Percentiles rank a stretch among this genome's conserved stretches.
phyloP scores from a whole-genome alignment of 2,797 vertebrate species.

The Lerista edwardsae region DNA sequence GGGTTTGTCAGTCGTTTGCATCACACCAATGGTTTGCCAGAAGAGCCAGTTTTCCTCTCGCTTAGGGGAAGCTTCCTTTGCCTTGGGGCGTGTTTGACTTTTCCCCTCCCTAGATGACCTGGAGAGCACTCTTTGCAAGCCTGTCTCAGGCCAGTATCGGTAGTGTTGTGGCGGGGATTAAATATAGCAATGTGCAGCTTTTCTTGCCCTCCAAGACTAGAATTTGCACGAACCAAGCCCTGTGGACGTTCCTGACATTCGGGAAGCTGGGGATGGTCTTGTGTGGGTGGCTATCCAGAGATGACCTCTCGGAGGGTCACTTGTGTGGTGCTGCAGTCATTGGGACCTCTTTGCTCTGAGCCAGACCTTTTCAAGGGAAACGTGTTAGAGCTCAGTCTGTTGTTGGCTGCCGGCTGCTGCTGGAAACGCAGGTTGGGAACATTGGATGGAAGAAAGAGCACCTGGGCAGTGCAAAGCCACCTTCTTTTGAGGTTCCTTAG shows the following conservation, averaged over 20 bases:
- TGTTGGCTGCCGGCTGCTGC: neutral
- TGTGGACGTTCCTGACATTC: neutral
- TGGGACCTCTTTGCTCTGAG: fast-evolving
- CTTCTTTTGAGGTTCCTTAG: neutral
- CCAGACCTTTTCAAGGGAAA: neutral
- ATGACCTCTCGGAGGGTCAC: neutral
- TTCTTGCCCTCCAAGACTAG: neutral
- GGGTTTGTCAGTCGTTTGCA: neutral
- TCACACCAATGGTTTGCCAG: neutral
- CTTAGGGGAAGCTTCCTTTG: neutral
- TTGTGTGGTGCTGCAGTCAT: neutral
- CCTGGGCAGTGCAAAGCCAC: neutral
- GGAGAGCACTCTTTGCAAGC: neutral
- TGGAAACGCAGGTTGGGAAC: neutral
- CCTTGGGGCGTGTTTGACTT: neutral
- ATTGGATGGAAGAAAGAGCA: neutral
- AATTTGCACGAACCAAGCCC: too few relatives aligned
- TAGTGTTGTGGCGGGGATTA: neutral
- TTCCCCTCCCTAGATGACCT: neutral
- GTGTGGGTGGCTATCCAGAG: neutral
- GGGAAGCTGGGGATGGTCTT: neutral
- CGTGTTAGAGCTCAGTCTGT: neutral
- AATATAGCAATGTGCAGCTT: neutral
- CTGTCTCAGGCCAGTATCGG: neutral
- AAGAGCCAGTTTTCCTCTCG: neutral